Evolutionary conservation across 2,113 vertebrate species (phyloP).

Genomic region (Pollimyrus isidori): DNA sequence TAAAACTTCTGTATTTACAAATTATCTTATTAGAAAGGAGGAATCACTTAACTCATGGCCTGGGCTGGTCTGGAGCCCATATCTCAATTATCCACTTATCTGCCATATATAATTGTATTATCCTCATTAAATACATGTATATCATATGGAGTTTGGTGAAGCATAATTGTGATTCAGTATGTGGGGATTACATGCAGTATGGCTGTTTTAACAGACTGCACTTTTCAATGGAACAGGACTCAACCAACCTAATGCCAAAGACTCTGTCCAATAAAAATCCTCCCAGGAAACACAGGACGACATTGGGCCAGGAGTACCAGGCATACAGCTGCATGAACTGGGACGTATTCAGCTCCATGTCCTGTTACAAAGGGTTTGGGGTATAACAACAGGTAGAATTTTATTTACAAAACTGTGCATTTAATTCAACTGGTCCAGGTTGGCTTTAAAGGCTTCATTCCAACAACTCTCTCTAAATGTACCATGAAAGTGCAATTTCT

Average conservation of each 20-base stretch:
- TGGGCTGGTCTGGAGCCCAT: neutral
- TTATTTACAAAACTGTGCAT: neutral
- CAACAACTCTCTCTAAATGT: neutral
- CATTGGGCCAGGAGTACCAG: slow-evolving; percentile 98
- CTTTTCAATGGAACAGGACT: neutral
- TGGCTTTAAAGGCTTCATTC: neutral
- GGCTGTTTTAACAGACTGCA: neutral
- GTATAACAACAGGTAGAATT: neutral
- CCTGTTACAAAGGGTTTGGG: slow-evolving; percentile 50
- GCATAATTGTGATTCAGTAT: neutral
- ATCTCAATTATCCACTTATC: neutral
- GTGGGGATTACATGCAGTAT: neutral
- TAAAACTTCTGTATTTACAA: neutral
- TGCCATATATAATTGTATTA: neutral
- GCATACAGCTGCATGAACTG: slow-evolving; percentile 92
- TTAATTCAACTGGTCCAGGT: neutral
- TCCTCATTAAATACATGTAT: neutral
- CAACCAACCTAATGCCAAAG: slow-evolving; percentile 82
- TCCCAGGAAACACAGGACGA: slow-evolving; percentile 89
- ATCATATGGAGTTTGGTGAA: neutral
- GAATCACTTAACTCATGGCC: neutral
- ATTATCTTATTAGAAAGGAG: neutral
- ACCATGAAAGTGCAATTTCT: neutral
- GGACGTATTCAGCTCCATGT: slow-evolving; percentile 80
- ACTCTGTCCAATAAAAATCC: slow-evolving; percentile 90